Conservation (phyloP, 2,797 vertebrate genomes). For the Phalloptychus januarius region DNA sequence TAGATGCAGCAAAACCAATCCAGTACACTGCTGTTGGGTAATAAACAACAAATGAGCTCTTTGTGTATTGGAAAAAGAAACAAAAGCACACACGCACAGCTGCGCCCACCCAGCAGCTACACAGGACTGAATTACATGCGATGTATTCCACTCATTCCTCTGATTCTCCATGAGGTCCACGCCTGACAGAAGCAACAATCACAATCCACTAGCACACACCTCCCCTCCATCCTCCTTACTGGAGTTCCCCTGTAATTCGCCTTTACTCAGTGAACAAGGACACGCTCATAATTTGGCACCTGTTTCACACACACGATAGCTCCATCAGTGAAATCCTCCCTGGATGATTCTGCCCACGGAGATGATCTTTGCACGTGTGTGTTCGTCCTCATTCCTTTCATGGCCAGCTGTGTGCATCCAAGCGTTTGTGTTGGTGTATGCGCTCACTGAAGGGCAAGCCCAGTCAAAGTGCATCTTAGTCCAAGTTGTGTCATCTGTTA, state of each 20-base stretch:
- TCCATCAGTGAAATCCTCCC: conserved; percentile 42
- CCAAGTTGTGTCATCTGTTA: conserved; percentile 45
- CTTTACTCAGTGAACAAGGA: neutral
- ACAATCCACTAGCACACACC: conserved; percentile 14
- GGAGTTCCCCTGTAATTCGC: conserved; percentile 51
- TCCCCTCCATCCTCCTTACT: conserved; percentile 40
- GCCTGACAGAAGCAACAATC: conserved; percentile 43
- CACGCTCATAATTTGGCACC: conserved; percentile 54
- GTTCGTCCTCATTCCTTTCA: conserved; percentile 61
- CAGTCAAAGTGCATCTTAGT: conserved; percentile 29
- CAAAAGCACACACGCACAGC: conserved; percentile 52
- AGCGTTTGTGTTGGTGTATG: conserved; percentile 27
- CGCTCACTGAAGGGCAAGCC: conserved; percentile 6
- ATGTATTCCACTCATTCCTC: conserved; percentile 65
- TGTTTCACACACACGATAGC: conserved; percentile 50
- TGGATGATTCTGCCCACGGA: conserved; percentile 38
- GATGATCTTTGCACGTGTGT: conserved; percentile 38
- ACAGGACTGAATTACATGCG: conserved; percentile 64
- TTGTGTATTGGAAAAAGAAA: conserved; percentile 60
- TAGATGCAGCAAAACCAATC: conserved; percentile 43
- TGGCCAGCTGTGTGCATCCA: conserved; percentile 51
- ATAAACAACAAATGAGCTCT: conserved; percentile 67
- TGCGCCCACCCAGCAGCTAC: conserved; percentile 67
- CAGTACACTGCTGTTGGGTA: conserved; percentile 32
- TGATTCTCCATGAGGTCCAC: conserved; percentile 16